Percentiles rank a stretch among this genome's conserved stretches.
Conservation (phyloP, 2,113 vertebrate genomes). For the Seriola aureovittata region DNA sequence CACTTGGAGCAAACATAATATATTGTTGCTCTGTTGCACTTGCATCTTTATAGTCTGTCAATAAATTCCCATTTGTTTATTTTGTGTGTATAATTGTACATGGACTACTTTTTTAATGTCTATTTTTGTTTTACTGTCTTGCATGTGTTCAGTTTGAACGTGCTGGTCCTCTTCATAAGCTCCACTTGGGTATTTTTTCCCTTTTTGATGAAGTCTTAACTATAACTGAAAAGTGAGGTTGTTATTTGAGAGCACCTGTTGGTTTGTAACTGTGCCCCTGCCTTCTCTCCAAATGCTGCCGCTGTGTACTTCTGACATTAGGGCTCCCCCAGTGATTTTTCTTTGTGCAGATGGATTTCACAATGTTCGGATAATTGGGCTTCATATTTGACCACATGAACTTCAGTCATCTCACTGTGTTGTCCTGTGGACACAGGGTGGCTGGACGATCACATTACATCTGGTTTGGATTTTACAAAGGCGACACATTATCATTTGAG, state of each 20-base stretch:
- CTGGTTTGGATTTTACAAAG: constrained; percentile 46
- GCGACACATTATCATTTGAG: constrained; percentile 27
- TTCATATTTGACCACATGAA: constrained; percentile 11
- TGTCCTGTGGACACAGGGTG: background rate
- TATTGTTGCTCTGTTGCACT: constrained; percentile 51
- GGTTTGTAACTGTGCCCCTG: constrained; percentile 6
- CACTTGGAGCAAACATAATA: constrained; percentile 19
- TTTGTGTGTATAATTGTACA: constrained; percentile 77
- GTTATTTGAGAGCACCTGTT: constrained; percentile 26
- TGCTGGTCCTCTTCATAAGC: constrained; percentile 73
- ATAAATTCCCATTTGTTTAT: constrained; percentile 59
- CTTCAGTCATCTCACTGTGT: constrained; percentile 20
- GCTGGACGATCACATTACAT: background rate
- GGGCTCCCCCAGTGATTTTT: constrained; percentile 6
- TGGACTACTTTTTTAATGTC: constrained; percentile 59
- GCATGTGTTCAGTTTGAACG: constrained; percentile 86
- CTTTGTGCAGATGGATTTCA: constrained; percentile 30
- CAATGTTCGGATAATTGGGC: constrained; percentile 31
- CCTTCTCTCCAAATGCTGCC: constrained; percentile 18
- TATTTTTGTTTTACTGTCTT: constrained; percentile 61
- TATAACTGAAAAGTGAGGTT: constrained; percentile 21
- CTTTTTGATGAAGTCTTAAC: constrained; percentile 60
- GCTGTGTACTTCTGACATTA: constrained; percentile 17
- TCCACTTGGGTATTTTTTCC: constrained; percentile 20
- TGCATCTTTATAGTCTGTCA: constrained; percentile 51